These are phyloP conservation scores for Baronia brevicornis DNA, from an alignment of 2,888 invertebrate species.

Conservation along the genomic window DNA sequence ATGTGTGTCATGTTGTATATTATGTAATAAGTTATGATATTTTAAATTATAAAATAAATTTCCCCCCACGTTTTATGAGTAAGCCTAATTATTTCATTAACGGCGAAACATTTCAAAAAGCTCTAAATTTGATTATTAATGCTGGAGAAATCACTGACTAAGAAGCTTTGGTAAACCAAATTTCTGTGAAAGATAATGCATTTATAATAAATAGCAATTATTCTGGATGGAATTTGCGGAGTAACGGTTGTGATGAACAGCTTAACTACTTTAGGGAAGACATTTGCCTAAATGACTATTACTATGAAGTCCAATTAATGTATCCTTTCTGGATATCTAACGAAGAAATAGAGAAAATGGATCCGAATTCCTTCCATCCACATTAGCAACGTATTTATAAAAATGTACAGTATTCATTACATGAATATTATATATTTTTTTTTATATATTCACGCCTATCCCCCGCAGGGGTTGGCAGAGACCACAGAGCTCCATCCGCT, in stretches of 20 bases:
- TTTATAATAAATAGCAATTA: slow-evolving; percentile 54
- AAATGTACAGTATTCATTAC: no score
- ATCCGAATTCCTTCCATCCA: slow-evolving; percentile 51
- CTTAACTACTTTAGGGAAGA: slow-evolving; percentile 80
- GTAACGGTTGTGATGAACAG: slow-evolving; percentile 61
- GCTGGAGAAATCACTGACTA: slow-evolving; percentile 28
- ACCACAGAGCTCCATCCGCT: no score
- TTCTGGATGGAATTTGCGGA: slow-evolving; percentile 68
- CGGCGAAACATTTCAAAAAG: slow-evolving; percentile 51
- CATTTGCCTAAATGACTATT: slow-evolving; percentile 75
- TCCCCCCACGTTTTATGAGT: slow-evolving; percentile 62
- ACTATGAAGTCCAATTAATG: slow-evolving; percentile 71
- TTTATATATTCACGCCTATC: no score
- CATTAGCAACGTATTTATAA: no score
- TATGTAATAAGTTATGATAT: no score
- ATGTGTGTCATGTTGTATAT: slow-evolving; percentile 57
- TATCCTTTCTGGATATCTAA: slow-evolving; percentile 77
- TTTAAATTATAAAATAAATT: slow-evolving; percentile 21
- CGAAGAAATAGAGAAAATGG: slow-evolving; percentile 49
- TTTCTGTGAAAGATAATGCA: slow-evolving; percentile 30
- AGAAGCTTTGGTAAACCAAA: slow-evolving; percentile 37
- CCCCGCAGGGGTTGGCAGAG: no score
- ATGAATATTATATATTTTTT: no score
- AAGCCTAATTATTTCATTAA: slow-evolving; percentile 61
- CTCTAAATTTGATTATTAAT: slow-evolving; percentile 40